A percentile compares a stretch with the other conserved stretches of the same genome.
Evolutionary conservation across 2,113 vertebrate genomes (phyloP).

Genomic region (Malaclemys terrapin): DNA sequence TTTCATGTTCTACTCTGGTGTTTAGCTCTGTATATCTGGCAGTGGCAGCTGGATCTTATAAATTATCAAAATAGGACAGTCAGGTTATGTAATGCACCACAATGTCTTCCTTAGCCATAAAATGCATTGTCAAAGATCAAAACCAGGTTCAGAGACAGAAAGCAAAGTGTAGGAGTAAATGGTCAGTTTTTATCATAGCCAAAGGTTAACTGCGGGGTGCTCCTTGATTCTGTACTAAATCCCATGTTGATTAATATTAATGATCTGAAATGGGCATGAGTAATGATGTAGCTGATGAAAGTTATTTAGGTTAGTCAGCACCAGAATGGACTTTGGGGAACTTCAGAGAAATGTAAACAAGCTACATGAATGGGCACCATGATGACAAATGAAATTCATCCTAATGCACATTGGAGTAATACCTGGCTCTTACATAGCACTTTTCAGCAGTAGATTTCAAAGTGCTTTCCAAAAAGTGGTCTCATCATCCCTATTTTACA

Average conservation of each 20-base stretch:
- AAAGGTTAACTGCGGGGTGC: background rate
- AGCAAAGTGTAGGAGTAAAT: background rate
- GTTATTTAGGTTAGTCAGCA: background rate
- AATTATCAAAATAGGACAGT: background rate
- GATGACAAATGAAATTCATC: background rate
- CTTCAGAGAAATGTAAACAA: background rate
- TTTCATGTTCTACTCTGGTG: rapidly evolving
- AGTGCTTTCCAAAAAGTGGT: too few relatives aligned
- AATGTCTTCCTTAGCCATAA: background rate
- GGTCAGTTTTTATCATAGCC: background rate
- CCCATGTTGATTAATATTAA: background rate
- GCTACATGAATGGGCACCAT: rapidly evolving
- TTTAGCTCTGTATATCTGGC: background rate
- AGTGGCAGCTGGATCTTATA: background rate
- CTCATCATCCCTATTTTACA: too few relatives aligned
- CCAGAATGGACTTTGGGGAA: background rate
- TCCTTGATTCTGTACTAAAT: background rate
- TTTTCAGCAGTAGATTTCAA: background rate
- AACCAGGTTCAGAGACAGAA: background rate
- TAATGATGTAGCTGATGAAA: background rate
- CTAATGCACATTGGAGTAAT: background rate
- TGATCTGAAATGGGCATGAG: background rate
- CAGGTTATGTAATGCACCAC: background rate
- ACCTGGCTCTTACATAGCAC: background rate
- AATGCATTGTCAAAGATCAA: background rate